Percentiles rank a stretch among this genome's conserved stretches.
phyloP scores from a whole-genome alignment of 2,888 invertebrate species.

The Dromius quadrimaculatus region DNA sequence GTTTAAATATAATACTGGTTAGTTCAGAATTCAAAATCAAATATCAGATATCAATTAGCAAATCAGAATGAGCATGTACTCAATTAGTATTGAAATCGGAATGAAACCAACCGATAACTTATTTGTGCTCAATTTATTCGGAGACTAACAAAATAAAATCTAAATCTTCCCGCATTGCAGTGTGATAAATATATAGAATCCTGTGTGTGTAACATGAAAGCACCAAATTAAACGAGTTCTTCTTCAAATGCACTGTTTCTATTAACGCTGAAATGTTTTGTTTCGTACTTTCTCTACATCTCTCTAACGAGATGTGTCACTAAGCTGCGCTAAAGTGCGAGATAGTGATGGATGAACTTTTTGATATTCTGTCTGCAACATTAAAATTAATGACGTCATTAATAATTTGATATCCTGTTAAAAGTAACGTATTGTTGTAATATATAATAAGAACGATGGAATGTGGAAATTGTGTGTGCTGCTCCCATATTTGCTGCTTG shows the following conservation, averaged over 20 bases:
- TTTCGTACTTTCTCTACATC: background rate
- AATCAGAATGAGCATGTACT: no score
- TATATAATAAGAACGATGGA: slow-evolving; percentile 14
- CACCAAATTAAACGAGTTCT: slow-evolving; percentile 11
- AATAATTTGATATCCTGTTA: slow-evolving; percentile 45
- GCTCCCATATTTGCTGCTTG: no score
- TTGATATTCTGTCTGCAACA: slow-evolving; percentile 40
- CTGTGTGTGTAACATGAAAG: background rate
- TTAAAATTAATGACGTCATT: slow-evolving; percentile 48
- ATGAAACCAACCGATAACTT: no score
- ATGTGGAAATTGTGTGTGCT: background rate
- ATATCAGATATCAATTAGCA: no score
- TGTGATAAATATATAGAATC: background rate
- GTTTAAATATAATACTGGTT: no score
- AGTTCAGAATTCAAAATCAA: no score
- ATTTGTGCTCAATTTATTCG: no score
- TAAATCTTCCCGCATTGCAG: no score
- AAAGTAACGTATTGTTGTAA: slow-evolving; percentile 35
- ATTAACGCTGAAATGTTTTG: slow-evolving; percentile 8
- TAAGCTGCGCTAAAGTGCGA: slow-evolving; percentile 11
- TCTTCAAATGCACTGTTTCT: background rate
- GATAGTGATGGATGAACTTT: slow-evolving; percentile 32
- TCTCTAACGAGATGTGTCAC: slow-evolving; percentile 21
- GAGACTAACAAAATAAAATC: no score
- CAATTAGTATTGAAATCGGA: no score